Base-by-base conservation (phyloP, 1,140 invertebrate species). In the Diorhabda elongata region DNA sequence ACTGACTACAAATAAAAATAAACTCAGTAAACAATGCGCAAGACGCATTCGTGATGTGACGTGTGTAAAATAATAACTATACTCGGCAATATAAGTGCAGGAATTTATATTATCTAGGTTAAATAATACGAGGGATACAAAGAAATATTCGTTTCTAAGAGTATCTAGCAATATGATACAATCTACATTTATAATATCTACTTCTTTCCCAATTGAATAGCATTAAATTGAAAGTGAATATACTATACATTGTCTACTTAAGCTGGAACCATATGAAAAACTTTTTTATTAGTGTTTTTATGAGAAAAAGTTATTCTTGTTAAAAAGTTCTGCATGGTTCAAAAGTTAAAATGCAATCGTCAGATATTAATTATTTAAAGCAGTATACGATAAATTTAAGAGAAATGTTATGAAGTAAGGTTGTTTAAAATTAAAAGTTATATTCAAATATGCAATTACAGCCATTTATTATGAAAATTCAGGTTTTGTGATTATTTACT, bases 321-420 rank as follows among this genome's bases (percentile, higher is more conserved):
- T 9, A 6, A 42, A 4, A 43, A 69, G 66, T 63, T 64, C 26
- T 26, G 62, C 42, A 26, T 26, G 66, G 67, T 41, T 67, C 7
- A 64, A 68, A 45, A 61, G 42, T 26, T 57, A 67, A 41, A 73
- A 82, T 75, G 5, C 47, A 52, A 52, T 52, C 47, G 2, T 5
- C 9, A 52, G 47, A 52, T 52, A 52, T 26, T 26, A 26, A 26
- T 26, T 26, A 26, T 26, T 26, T 26, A 26, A 26, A 26, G 26
- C 26, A 26, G 26, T 26, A 26, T 26, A 26, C 26, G 26, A 26
- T 26, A 26, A 26, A 26, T 26, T 26, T 26, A 11, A 11, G 11
- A 11, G 11, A 11, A 11, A 11, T 11, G 11, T 11, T 11, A 11
- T 11, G 11, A 11, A 11, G 11, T 11, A 11, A 11, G 11, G 11